Conservation (phyloP, 2,113 vertebrate species). For the Mastomys natalensis region DNA sequence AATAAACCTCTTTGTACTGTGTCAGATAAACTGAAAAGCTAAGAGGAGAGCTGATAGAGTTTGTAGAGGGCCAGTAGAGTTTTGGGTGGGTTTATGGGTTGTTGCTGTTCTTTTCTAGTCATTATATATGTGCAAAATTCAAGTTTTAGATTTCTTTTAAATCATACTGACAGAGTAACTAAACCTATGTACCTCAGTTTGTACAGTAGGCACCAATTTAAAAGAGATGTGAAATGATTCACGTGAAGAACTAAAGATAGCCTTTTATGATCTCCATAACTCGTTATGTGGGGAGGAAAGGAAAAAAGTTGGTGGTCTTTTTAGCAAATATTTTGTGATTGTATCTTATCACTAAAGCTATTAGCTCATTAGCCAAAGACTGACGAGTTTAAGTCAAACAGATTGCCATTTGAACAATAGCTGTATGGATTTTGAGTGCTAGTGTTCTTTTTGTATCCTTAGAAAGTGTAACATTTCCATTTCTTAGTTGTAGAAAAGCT, state of each 20-base stretch:
- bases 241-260: slow-evolving; percentile 36
- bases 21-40: neutral
- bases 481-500: slow-evolving; percentile 44
- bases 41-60: neutral
- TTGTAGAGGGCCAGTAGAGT: neutral
- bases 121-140: neutral
- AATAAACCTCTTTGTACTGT: neutral
- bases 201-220: slow-evolving; percentile 5
- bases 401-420: slow-evolving; percentile 30
- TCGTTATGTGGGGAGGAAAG: slow-evolving; percentile 22
- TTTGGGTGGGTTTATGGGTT: neutral
- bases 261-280: slow-evolving; percentile 24
- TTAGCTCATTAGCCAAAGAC: slow-evolving; percentile 34
- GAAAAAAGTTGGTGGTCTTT: neutral
- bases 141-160: slow-evolving; percentile 42
- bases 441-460: slow-evolving; percentile 38
- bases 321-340: slow-evolving; percentile 45
- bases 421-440: slow-evolving; percentile 17
- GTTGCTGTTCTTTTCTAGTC: neutral
- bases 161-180: slow-evolving; percentile 57
- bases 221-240: neutral
- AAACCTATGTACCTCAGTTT: slow-evolving; percentile 11
- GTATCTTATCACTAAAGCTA: slow-evolving; percentile 55
- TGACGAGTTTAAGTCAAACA: slow-evolving; percentile 58
- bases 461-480: slow-evolving; percentile 21